Evolutionary conservation across 2,113 vertebrate genomes (phyloP).

Genomic region (Rhinoptilus africanus): DNA sequence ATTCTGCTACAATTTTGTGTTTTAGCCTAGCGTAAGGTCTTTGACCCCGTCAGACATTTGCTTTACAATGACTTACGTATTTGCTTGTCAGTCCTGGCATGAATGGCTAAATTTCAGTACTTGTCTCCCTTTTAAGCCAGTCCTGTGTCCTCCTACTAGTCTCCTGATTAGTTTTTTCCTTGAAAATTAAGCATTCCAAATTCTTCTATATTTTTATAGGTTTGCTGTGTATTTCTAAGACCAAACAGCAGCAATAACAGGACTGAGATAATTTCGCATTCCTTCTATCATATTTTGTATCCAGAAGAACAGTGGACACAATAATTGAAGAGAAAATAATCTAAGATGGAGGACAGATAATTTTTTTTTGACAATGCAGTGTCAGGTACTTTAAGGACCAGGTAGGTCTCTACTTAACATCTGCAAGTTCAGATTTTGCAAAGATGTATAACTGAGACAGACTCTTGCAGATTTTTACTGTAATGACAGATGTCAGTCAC

Average conservation of each 20-base stretch:
- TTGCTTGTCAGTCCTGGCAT: neutral
- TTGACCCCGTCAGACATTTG: neutral
- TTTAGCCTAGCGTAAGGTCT: neutral
- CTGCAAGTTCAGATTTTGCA: neutral
- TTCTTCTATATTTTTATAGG: neutral
- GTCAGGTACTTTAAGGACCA: neutral
- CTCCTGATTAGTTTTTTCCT: neutral
- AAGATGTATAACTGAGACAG: neutral
- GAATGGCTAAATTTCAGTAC: fast-evolving
- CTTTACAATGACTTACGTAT: neutral
- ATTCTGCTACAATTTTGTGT: neutral
- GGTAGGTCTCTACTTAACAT: neutral
- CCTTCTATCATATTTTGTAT: neutral
- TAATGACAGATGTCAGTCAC: neutral
- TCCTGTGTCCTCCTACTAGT: neutral
- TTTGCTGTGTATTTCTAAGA: neutral
- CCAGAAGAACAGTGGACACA: neutral
- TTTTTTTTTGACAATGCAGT: neutral
- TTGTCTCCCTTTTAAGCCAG: neutral
- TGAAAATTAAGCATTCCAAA: neutral
- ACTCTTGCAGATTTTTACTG: neutral
- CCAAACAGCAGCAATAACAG: neutral
- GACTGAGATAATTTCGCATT: neutral
- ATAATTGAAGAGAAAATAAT: neutral
- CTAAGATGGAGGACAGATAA: neutral